Evolutionary conservation across 2,113 vertebrate species (phyloP).

Genomic region (Neofelis nebulosa): DNA sequence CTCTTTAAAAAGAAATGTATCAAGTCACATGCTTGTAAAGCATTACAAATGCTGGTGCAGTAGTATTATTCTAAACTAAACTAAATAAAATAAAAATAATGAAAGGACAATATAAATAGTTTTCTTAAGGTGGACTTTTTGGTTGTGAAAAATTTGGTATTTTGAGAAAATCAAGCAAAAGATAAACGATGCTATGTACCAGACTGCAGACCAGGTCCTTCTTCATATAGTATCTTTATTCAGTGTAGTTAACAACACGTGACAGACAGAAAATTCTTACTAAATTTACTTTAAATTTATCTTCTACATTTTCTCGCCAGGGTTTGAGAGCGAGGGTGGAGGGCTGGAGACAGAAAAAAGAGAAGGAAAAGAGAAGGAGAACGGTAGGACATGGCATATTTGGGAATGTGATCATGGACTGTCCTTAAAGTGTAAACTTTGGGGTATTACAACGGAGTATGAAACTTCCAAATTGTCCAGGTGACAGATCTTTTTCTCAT

Average conservation of each 20-base stretch:
- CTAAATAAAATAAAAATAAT: background rate
- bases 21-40: conserved; percentile 10
- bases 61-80: background rate
- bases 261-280: background rate
- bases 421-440: background rate
- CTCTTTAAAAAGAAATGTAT: background rate
- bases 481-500: background rate
- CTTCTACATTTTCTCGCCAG: background rate
- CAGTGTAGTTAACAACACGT: background rate
- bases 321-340: background rate
- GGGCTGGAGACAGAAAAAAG: background rate
- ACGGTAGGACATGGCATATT: background rate
- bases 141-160: background rate
- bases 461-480: background rate
- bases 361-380: background rate
- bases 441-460: background rate
- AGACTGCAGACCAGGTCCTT: background rate
- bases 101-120: background rate
- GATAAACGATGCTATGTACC: too few relatives aligned
- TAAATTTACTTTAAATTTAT: background rate
- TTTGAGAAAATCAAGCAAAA: background rate
- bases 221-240: background rate
- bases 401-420: background rate
- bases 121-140: background rate
- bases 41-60: background rate